These are phyloP conservation scores for Parapsyche elsis DNA, from an alignment of 1,140 invertebrate species.

Conservation along the genomic window DNA sequence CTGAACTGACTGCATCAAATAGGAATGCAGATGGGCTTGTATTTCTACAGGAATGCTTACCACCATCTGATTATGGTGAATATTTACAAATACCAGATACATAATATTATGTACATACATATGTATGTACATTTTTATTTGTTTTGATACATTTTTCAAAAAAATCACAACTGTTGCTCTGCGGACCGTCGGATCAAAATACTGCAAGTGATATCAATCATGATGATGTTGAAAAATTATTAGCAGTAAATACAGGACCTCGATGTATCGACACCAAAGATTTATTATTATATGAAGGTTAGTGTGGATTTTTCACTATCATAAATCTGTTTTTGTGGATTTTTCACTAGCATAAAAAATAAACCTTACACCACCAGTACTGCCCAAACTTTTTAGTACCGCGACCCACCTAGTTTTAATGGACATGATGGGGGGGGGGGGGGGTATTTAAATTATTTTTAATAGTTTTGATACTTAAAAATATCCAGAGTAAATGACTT, in stretches of 20 bases:
- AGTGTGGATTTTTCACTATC: no score
- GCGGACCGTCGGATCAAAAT: conserved; percentile 64
- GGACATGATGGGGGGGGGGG: no score
- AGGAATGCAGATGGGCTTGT: conserved; percentile 69
- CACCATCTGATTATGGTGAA: conserved; percentile 86
- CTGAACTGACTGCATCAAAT: conserved; percentile 72
- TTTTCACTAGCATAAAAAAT: no score
- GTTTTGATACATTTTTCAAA: conserved; percentile 67
- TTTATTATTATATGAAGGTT: conserved; percentile 74
- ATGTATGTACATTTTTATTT: background rate
- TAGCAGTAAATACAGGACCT: conserved; percentile 65
- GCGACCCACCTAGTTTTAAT: no score
- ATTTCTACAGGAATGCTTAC: conserved; percentile 79
- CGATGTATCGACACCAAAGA: conserved; percentile 72
- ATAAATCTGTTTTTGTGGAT: no score
- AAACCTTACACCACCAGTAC: no score
- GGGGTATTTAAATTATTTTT: no score
- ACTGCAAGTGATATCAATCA: conserved; percentile 63
- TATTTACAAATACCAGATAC: background rate
- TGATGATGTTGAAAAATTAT: conserved; percentile 63
- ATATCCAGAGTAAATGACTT: no score
- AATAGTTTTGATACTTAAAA: no score
- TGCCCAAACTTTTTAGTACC: no score
- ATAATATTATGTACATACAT: background rate
- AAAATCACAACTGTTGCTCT: conserved; percentile 79